Conservation (phyloP, 2,113 vertebrate species). For the Pardalotus punctatus region DNA sequence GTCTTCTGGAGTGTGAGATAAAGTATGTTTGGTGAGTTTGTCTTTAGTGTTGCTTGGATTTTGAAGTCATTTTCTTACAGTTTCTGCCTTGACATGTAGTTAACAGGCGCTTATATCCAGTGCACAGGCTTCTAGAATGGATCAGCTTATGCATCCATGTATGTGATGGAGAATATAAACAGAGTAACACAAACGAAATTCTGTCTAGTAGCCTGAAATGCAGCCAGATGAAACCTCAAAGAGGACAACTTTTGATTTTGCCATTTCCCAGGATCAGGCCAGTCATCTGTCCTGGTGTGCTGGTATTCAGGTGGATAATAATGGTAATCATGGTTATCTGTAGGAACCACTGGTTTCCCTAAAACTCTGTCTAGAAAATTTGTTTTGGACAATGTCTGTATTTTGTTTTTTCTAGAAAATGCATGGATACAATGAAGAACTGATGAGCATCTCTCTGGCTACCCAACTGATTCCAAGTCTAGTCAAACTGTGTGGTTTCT, state of each 20-base stretch:
- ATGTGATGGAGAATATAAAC: not conserved
- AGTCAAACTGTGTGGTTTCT: not conserved
- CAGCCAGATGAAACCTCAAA: not conserved
- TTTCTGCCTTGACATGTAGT: not conserved
- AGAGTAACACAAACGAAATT: not conserved
- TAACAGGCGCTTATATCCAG: not conserved
- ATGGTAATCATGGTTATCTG: not conserved
- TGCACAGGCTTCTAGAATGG: not conserved
- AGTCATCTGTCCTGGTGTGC: fast-evolving
- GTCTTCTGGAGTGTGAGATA: not conserved
- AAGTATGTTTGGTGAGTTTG: not conserved
- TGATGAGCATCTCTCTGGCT: not conserved
- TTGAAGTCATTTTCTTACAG: not conserved
- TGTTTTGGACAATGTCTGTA: fast-evolving
- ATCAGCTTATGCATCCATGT: not conserved
- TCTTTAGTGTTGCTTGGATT: not conserved
- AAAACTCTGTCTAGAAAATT: not conserved
- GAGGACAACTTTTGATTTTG: not conserved
- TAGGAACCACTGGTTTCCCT: not conserved
- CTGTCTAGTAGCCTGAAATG: not conserved
- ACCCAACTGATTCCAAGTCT: not conserved
- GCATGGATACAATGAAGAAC: not conserved
- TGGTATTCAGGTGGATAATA: not conserved
- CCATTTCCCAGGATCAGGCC: not conserved
- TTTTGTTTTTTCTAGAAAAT: not conserved